Base-by-base conservation (phyloP, 2,888 invertebrate species). In the Sarcophaga variegata region DNA sequence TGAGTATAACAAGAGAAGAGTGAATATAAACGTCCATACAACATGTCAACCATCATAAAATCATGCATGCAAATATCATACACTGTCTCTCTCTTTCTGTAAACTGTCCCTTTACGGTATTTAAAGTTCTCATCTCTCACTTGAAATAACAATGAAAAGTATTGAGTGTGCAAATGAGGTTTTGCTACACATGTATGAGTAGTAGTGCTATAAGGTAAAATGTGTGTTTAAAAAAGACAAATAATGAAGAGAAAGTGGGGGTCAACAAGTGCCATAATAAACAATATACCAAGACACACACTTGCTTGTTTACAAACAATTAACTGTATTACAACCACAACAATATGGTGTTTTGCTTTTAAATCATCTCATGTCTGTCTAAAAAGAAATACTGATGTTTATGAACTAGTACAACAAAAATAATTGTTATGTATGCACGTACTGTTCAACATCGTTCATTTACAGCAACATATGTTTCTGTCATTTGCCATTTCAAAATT, bases 391-490 rank as follows among this genome's bases (percentile, higher is more conserved):
- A 37, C 37, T 11, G 12, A 75, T 54, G 5, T 11, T 14, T 49
- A 54, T 71, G 59, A 25, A n/a, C n/a, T 25, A 14, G 20, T 25
- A 70, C 17, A 22, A 27, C 59, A 59, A 59, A 5, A 59, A 59
- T 14, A 59, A 59, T n/a, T 59, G n/a, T 6, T 5, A 59, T n/a
- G 6, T 5, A 59, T 59, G 59, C 17, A 17, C n/a, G 14, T 59
- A n/a, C 59, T 17, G 5, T 59, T 59, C 17, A 27, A 22, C 14
- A 49, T 27, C 12, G 60, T 72, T 37, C 60, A n/a, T 27, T n/a
- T 4, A 64, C 59, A 64, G 76, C 54, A 76, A 76, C 76, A 67
- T 67, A 66, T 76, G 76, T 59, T 67, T 14, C 59, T 76, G 76
- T 64, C 76, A 67, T 76, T 20, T 72, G 20, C 71, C 59, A 72